phyloP scores from a whole-genome alignment of 2,113 vertebrate species.

The Menura novaehollandiae region DNA sequence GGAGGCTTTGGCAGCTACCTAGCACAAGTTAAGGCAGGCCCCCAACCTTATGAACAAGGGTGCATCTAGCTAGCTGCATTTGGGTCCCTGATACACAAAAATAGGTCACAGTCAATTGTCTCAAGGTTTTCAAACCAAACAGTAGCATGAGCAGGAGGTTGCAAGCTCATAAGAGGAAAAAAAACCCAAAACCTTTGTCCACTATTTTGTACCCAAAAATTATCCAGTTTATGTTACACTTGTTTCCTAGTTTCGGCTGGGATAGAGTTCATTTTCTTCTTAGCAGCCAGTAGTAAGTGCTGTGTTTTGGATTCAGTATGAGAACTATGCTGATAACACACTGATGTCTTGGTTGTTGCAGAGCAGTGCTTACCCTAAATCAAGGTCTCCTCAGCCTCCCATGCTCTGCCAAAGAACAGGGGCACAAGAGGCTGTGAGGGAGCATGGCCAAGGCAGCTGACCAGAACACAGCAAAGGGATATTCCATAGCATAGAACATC shows the following conservation, averaged over 20 bases:
- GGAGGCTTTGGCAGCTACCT: not conserved
- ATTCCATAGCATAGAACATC: not conserved
- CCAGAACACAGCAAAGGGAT: not conserved
- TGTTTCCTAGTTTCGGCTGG: not conserved
- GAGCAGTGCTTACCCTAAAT: not conserved
- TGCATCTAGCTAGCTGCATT: not conserved
- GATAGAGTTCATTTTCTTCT: not conserved
- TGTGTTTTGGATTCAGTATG: not conserved
- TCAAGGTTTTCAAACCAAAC: not conserved
- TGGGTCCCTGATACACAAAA: accelerated
- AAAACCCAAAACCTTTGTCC: not conserved
- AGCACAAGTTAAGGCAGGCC: not conserved
- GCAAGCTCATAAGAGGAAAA: not conserved
- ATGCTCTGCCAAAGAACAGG: not conserved
- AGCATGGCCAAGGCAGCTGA: not conserved
- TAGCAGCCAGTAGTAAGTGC: not conserved
- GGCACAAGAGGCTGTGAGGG: not conserved
- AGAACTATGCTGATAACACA: not conserved
- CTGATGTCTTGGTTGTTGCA: too few relatives aligned
- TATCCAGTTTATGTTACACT: not conserved
- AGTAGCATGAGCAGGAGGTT: accelerated
- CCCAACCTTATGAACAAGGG: not conserved
- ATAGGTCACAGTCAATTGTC: too few relatives aligned
- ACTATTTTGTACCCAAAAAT: not conserved
- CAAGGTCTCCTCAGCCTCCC: not conserved